Percentiles rank a stretch among this genome's conserved stretches.
phyloP scores from a whole-genome alignment of 2,888 invertebrate genomes.

The Drosophila nr. medialis region DNA sequence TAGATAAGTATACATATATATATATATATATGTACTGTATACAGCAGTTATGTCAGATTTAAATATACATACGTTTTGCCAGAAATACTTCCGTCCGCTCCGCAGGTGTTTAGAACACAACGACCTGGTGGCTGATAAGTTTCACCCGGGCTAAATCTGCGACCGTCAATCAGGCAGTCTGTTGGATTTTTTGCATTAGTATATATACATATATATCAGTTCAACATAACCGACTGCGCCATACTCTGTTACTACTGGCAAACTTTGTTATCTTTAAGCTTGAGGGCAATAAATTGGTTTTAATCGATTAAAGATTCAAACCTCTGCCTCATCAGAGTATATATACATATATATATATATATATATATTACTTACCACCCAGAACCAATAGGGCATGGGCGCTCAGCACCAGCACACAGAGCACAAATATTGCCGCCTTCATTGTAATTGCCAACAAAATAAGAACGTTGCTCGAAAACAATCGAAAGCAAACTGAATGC shows the following conservation, averaged over 20 bases:
- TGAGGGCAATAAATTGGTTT: too few species aligned
- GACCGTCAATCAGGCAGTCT: conserved; percentile 35
- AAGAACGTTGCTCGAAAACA: background rate
- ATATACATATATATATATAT: too few species aligned
- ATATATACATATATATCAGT: background rate
- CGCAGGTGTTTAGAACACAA: background rate
- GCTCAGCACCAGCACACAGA: conserved; percentile 51
- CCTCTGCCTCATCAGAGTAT: too few species aligned
- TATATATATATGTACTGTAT: background rate
- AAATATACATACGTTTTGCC: conserved; percentile 45
- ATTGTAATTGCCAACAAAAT: conserved; percentile 19
- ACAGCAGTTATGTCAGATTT: background rate
- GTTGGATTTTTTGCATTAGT: background rate
- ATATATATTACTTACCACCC: conserved; percentile 36
- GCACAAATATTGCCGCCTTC: conserved; percentile 56
- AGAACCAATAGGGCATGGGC: conserved; percentile 50
- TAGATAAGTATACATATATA: background rate
- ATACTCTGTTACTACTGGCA: background rate
- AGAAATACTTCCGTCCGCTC: accelerated
- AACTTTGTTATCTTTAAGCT: too few species aligned
- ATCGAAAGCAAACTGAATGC: background rate
- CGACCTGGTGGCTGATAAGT: conserved; percentile 1
- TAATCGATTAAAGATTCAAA: too few species aligned
- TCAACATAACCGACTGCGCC: background rate
- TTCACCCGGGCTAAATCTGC: conserved; percentile 41